phyloP scores from a whole-genome alignment of 2,888 invertebrate genomes.

The Leucophora obtusa region DNA sequence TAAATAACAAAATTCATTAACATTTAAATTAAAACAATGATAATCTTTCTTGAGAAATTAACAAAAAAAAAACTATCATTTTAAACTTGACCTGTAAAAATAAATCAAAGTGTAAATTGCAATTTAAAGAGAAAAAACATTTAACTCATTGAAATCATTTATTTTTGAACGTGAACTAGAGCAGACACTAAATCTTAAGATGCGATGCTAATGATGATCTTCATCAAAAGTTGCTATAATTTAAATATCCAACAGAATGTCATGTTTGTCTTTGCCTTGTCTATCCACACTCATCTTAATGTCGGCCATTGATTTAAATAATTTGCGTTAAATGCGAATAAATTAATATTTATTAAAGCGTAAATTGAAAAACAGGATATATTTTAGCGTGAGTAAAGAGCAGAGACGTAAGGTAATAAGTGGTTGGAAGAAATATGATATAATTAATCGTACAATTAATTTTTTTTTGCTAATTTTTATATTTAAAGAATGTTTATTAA shows the following conservation, averaged over 20 bases:
- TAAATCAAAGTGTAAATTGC: conserved; percentile 41
- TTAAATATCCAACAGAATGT: neutral
- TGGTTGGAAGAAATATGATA: no score
- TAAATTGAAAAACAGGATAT: conserved; percentile 8
- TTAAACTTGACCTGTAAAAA: conserved; percentile 58
- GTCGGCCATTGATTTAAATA: neutral
- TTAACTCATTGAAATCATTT: neutral
- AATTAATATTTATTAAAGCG: conserved; percentile 35
- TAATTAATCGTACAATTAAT: no score
- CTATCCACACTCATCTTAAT: neutral
- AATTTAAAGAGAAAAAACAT: neutral
- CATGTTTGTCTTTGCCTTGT: neutral
- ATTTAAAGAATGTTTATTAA: no score
- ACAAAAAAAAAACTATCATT: conserved; percentile 39
- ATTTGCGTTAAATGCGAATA: conserved; percentile 36
- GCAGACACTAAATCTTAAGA: neutral
- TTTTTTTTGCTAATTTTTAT: no score
- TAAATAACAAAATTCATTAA: conserved; percentile 10
- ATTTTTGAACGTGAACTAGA: neutral
- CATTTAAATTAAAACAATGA: conserved; percentile 10
- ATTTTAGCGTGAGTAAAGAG: neutral
- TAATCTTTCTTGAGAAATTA: conserved; percentile 36
- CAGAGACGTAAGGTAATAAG: neutral
- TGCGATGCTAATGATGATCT: conserved; percentile 24
- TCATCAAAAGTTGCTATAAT: neutral